These are phyloP conservation scores for Tragelaphus strepsiceros DNA, from an alignment of 2,113 vertebrate genomes.

Conservation along the genomic window DNA sequence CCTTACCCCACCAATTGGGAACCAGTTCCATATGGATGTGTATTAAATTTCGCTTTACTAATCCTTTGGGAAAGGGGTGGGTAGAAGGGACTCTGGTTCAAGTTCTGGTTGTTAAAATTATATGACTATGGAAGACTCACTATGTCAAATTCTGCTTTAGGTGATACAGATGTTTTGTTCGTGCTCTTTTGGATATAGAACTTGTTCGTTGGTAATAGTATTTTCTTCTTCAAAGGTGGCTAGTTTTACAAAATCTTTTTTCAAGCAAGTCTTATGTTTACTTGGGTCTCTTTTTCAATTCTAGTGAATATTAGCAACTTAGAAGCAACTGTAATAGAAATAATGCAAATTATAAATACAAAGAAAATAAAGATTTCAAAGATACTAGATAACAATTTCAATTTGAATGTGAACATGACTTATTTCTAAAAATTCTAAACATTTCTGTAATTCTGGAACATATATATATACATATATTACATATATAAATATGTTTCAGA, in stretches of 20 bases:
- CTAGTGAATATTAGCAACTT: background rate
- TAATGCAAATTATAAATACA: background rate
- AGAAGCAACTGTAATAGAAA: background rate
- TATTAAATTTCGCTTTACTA: conserved; percentile 26
- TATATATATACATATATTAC: background rate
- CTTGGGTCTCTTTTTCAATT: background rate
- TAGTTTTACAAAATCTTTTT: background rate
- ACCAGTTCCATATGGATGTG: background rate
- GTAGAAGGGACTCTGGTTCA: conserved; percentile 27
- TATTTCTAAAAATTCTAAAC: background rate
- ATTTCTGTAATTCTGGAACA: conserved; percentile 12
- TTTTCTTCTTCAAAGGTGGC: background rate
- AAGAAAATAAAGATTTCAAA: background rate
- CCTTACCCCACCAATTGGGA: background rate
- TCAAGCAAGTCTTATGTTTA: background rate
- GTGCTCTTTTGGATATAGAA: background rate
- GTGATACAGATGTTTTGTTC: background rate
- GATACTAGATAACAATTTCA: background rate
- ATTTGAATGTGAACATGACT: background rate
- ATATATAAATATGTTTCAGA: background rate
- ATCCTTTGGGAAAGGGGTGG: background rate
- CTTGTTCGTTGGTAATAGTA: background rate
- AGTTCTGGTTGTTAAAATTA: background rate
- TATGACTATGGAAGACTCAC: background rate
- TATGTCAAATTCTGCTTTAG: background rate